phyloP scores from a whole-genome alignment of 2,888 invertebrate species.

The Agrenia bidenticulata region DNA sequence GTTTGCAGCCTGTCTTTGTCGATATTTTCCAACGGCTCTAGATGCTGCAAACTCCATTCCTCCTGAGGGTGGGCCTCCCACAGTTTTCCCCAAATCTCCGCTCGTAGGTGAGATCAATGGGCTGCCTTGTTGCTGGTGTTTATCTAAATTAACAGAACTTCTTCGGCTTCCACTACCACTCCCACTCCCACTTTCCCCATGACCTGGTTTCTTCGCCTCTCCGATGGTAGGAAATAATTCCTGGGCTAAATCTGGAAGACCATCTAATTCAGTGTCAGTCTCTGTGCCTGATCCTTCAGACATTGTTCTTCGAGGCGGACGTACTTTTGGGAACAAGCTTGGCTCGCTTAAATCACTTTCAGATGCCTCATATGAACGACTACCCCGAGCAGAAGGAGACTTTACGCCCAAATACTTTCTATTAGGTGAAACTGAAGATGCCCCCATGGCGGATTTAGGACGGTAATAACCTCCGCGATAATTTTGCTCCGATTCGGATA shows the following conservation, averaged over 20 bases:
- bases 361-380: conserved; percentile 47
- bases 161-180: conserved; percentile 11
- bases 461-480: conserved; percentile 36
- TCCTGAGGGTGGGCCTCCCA: conserved; percentile 67
- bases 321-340: conserved; percentile 46
- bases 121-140: conserved; percentile 14
- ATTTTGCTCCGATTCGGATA: conserved; percentile 41
- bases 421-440: conserved; percentile 21
- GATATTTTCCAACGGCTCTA: conserved; percentile 75
- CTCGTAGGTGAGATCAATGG: conserved; percentile 30
- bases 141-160: conserved; percentile 20
- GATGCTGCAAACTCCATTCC: conserved; percentile 80
- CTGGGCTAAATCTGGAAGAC: conserved; percentile 62
- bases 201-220: conserved; percentile 56
- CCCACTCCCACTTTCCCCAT: conserved; percentile 57
- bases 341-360: conserved; percentile 50
- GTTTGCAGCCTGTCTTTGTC: conserved; percentile 58
- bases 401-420: conserved; percentile 28
- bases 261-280: conserved; percentile 61
- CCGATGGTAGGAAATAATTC: conserved; percentile 74
- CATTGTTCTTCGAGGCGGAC: conserved; percentile 44
- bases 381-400: conserved; percentile 30
- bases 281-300: conserved; percentile 59
- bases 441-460: conserved; percentile 33
- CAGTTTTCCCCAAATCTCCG: conserved; percentile 55